Conservation (phyloP, 1,140 invertebrate genomes). For the Zaprionus capensis region DNA sequence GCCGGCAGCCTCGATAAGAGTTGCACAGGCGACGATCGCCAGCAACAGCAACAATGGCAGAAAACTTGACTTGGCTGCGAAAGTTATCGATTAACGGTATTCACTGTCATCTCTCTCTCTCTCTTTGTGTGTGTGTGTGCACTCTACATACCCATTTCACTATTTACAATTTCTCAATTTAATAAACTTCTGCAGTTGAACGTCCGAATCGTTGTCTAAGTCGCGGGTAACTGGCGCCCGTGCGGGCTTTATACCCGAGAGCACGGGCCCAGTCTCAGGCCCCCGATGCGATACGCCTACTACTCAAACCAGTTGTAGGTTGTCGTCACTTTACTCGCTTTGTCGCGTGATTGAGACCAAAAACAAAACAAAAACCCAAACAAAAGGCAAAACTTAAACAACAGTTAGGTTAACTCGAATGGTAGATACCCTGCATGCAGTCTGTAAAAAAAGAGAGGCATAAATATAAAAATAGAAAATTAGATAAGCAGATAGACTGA, state of each 20-base stretch:
- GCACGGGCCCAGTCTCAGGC: neutral
- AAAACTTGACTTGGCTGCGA: constrained; percentile 26
- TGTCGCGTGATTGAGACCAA: constrained; percentile 51
- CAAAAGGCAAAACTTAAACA: constrained; percentile 14
- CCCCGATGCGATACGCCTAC: constrained; percentile 39
- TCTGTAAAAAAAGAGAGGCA: neutral
- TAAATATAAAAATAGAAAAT: neutral
- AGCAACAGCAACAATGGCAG: constrained; percentile 28
- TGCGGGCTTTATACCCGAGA: constrained; percentile 64
- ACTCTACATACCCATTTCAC: constrained; percentile 57
- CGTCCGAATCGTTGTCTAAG: constrained; percentile 65
- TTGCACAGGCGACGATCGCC: constrained; percentile 49
- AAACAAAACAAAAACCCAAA: constrained; percentile 21
- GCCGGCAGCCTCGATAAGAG: constrained; percentile 57
- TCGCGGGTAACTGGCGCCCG: constrained; percentile 56
- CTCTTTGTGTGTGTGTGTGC: neutral
- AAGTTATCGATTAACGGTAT: neutral
- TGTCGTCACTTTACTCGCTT: constrained; percentile 54
- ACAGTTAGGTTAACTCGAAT: neutral
- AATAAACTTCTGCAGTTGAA: constrained; percentile 35
- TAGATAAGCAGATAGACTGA: neutral
- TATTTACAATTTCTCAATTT: neutral
- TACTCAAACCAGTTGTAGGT: constrained; percentile 63
- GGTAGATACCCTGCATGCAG: neutral
- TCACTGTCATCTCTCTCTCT: neutral